phyloP scores from a whole-genome alignment of 2,888 invertebrate genomes.

The Temnothorax ravouxi region DNA sequence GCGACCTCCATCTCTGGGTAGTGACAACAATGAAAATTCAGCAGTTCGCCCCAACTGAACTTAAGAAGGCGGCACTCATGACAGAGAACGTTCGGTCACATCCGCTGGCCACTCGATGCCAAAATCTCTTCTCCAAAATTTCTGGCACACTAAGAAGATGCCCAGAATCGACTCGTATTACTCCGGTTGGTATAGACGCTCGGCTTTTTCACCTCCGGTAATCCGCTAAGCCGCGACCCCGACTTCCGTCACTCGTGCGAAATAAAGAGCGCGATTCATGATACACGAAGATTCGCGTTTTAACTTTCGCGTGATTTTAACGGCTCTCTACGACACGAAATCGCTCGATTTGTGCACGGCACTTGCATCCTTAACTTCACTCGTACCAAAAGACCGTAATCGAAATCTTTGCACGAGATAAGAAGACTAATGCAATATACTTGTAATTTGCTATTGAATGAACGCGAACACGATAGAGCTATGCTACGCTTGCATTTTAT shows the following conservation, averaged over 20 bases:
- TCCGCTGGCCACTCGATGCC: constrained; percentile 82
- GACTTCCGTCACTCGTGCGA: constrained; percentile 54
- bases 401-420: constrained; percentile 23
- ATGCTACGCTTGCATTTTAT: constrained; percentile 49
- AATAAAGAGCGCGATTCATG: constrained; percentile 50
- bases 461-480: constrained; percentile 21
- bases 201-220: constrained; percentile 65
- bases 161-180: constrained; percentile 69
- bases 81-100: constrained; percentile 82
- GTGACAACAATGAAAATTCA: constrained; percentile 84
- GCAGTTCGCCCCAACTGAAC: constrained; percentile 84
- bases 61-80: constrained; percentile 84
- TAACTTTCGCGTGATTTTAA: constrained; percentile 30
- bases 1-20: constrained; percentile 85
- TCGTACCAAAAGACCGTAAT: constrained; percentile 1
- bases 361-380: constrained; percentile 11
- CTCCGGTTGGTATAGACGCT: constrained; percentile 59
- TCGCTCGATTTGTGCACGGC: constrained; percentile 17
- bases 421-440: not conserved
- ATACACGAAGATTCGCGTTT: constrained; percentile 54
- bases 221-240: constrained; percentile 73
- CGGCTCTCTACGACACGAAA: not conserved
- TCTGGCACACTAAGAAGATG: constrained; percentile 71
- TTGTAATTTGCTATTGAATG: constrained; percentile 30
- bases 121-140: constrained; percentile 78